These are phyloP conservation scores for Alectura lathami DNA, from an alignment of 2,113 vertebrate species.

Conservation along the genomic window DNA sequence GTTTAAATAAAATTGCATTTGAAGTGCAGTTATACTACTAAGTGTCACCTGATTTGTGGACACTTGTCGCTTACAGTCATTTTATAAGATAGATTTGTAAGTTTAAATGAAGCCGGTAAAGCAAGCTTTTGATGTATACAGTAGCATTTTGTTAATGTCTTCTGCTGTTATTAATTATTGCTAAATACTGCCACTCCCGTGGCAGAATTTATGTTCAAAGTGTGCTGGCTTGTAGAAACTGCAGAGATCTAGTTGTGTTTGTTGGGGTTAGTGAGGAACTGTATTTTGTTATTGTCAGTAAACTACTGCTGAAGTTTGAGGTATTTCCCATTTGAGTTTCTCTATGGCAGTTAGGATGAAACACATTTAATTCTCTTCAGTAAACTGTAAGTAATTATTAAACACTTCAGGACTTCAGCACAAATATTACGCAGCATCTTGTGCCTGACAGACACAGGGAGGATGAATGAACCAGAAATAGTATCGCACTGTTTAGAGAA, in stretches of 20 bases:
- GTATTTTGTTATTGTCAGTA: neutral
- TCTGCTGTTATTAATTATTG: neutral
- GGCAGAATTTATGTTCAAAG: neutral
- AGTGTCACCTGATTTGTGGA: neutral
- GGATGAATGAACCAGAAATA: neutral
- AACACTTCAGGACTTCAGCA: neutral
- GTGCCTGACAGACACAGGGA: neutral
- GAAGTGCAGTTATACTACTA: neutral
- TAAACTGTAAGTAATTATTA: conserved; percentile 42
- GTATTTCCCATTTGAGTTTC: neutral
- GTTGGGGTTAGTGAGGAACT: neutral
- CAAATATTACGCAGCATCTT: neutral
- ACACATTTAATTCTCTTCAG: neutral
- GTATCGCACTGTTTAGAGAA: neutral
- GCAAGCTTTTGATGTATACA: neutral
- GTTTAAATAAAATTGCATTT: neutral
- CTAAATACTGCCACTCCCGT: neutral
- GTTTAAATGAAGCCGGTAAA: neutral
- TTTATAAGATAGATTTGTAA: neutral
- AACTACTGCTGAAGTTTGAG: neutral
- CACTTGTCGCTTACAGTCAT: neutral
- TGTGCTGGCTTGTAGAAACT: neutral
- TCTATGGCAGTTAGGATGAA: neutral
- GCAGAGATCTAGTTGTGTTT: neutral
- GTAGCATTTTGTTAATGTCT: neutral